Base-by-base conservation (phyloP, 2,888 invertebrate species). In the Amphipoea lucens region DNA sequence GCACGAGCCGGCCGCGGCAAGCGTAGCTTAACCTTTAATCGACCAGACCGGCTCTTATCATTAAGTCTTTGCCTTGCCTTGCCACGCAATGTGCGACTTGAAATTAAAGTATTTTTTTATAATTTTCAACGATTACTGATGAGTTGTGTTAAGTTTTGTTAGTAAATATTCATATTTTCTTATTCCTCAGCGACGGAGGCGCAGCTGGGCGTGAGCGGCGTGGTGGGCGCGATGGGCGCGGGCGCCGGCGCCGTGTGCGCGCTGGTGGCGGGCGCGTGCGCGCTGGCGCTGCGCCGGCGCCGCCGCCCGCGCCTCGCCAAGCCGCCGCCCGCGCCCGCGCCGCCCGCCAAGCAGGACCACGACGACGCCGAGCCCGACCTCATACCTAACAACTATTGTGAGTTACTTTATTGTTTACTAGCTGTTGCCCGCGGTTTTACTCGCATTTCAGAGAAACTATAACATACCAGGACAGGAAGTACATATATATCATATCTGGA, bases 331-430 rank as follows among this genome's bases (percentile, higher is more conserved):
- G 86, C 89, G 86, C 87, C 88, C 82, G 76, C 90, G 91, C 70
- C 91, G 81, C 89, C 78, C 77, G 57, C 80, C 79, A 90, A 90
- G 76, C 85, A 82, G 42, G 95, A 95, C 40, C 95, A 93, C 90
- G 96, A 96, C 85, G 96, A 96, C 90, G 91, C 95, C 40, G 96
- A 96, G 90, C 96, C 96, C 0, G 96, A 96, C 90, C 95, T 96
- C 85, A 96, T 96, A 91, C 96, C 96, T 9, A 96, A 96, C 88
- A 94, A 96, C 88, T 96, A 96, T 87, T 96, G 96, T 96, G 68
- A 95, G 96, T 95, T 40, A 82, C 11, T 4, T 9, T 36, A 36
- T 23, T 36, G 36, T 9, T 77, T 29, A 57, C 17, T 57, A 29
- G 7, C 14, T 54, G 20, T 9, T 36, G 1, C 7, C 23, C 17